phyloP scores from a whole-genome alignment of 2,888 invertebrate species.

The Microctonus brassicae region DNA sequence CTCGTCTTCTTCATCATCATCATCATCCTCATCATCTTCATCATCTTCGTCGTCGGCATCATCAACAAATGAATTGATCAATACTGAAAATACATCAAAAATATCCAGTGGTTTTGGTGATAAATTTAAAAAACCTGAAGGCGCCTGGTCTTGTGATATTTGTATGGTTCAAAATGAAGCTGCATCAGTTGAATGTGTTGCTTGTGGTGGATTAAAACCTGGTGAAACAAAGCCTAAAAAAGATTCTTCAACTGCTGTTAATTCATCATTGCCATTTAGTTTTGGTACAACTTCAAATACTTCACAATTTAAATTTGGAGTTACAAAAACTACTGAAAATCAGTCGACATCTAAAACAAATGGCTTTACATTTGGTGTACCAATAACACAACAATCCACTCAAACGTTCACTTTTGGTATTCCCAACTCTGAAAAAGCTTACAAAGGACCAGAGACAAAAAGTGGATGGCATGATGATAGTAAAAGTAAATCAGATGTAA shows the following conservation, averaged over 20 bases:
- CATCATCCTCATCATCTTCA: neutral
- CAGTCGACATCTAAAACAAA: slow-evolving; percentile 37
- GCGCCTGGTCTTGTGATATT: slow-evolving; percentile 74
- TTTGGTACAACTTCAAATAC: slow-evolving; percentile 55
- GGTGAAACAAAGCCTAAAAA: slow-evolving; percentile 54
- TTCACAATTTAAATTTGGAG: slow-evolving; percentile 70
- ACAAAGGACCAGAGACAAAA: slow-evolving; percentile 47
- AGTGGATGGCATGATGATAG: slow-evolving; percentile 52
- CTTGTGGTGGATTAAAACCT: slow-evolving; percentile 74
- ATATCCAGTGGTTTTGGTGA: slow-evolving; percentile 56
- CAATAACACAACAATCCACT: slow-evolving; percentile 35
- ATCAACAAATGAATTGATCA: neutral
- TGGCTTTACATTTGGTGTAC: slow-evolving; percentile 59
- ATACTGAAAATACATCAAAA: neutral
- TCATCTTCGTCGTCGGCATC: neutral
- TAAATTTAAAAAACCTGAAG: slow-evolving; percentile 66
- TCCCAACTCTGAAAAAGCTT: slow-evolving; percentile 27
- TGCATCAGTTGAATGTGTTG: slow-evolving; percentile 70
- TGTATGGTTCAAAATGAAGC: slow-evolving; percentile 74
- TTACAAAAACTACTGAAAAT: slow-evolving; percentile 66
- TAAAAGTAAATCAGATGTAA: slow-evolving; percentile 21
- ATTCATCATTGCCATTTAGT: slow-evolving; percentile 53
- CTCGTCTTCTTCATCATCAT: neutral
- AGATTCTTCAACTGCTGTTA: slow-evolving; percentile 12
- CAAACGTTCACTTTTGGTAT: slow-evolving; percentile 49